Evolutionary conservation across 2,888 invertebrate genomes (phyloP).

Genomic region (Aleiodes alternator): DNA sequence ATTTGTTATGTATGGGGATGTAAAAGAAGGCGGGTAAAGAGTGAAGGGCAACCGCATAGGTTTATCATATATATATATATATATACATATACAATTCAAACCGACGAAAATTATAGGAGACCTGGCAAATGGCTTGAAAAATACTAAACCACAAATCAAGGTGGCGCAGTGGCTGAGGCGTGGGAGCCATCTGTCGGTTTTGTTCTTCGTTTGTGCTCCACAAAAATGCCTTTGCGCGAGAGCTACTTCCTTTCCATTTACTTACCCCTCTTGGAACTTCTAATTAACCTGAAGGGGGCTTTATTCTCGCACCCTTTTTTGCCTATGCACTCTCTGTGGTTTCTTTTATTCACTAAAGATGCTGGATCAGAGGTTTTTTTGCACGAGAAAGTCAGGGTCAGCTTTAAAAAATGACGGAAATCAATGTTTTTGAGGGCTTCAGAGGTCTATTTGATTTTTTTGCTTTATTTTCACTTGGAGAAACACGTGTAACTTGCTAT

Average conservation of each 20-base stretch:
- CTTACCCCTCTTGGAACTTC: slow-evolving; percentile 28
- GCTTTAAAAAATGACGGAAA: slow-evolving; percentile 21
- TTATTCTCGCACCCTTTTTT: slow-evolving; percentile 37
- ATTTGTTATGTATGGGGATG: slow-evolving; percentile 23
- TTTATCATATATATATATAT: slow-evolving; percentile 15
- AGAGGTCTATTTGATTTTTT: not conserved
- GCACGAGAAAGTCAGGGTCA: not conserved
- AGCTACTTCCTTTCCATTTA: slow-evolving; percentile 45
- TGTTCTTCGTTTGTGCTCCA: slow-evolving; percentile 12
- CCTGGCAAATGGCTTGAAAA: slow-evolving; percentile 73
- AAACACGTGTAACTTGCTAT: slow-evolving; percentile 28
- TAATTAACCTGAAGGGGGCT: slow-evolving; percentile 39
- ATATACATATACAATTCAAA: slow-evolving; percentile 14
- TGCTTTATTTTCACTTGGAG: not conserved
- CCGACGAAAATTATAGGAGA: slow-evolving; percentile 65
- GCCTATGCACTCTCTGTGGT: slow-evolving; percentile 4
- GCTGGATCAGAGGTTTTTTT: no score
- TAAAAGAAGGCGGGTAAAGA: slow-evolving; percentile 36
- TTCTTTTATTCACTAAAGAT: not conserved
- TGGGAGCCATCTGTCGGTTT: slow-evolving; percentile 64
- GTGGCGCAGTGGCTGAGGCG: slow-evolving; percentile 59
- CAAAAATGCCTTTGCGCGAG: not conserved
- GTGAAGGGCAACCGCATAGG: slow-evolving; percentile 21
- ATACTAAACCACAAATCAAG: slow-evolving; percentile 74
- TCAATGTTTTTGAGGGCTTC: slow-evolving; percentile 29